Evolutionary conservation across 2,888 invertebrate genomes (phyloP).

Genomic region (Chouioia cunea): DNA sequence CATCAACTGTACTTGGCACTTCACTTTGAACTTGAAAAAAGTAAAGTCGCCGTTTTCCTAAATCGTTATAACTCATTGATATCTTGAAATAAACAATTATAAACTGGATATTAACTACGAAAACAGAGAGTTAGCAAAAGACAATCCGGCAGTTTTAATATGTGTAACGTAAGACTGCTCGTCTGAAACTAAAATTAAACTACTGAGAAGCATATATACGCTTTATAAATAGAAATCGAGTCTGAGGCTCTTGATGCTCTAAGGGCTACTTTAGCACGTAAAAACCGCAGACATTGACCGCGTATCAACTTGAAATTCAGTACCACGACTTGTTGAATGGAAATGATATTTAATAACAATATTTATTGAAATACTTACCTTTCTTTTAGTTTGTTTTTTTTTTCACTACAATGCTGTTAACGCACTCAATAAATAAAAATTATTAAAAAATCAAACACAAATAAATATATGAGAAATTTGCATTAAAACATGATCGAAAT

Average conservation of each 20-base stretch:
- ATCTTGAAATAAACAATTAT: too few relatives aligned
- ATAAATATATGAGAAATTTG: not conserved
- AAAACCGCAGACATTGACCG: conserved; percentile 7
- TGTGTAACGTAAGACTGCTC: conserved; percentile 52
- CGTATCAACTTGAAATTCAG: not conserved
- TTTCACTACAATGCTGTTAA: too few relatives aligned
- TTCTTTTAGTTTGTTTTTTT: too few relatives aligned
- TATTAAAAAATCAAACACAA: not conserved
- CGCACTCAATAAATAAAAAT: not conserved
- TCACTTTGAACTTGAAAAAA: too few relatives aligned
- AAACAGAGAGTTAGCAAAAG: too few relatives aligned
- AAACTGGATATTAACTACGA: too few relatives aligned
- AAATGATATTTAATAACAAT: not conserved
- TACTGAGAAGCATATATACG: conserved; percentile 58
- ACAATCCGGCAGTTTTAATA: conserved; percentile 14
- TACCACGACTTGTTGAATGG: too few relatives aligned
- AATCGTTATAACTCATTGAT: too few relatives aligned
- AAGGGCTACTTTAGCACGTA: not conserved
- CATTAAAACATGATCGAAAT: too few relatives aligned
- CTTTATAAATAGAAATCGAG: conserved; percentile 61
- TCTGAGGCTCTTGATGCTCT: conserved; percentile 19
- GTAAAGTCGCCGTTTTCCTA: too few relatives aligned
- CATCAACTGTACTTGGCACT: too few relatives aligned
- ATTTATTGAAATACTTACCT: not conserved
- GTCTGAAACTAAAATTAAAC: conserved; percentile 63